Conservation (phyloP, 2,888 invertebrate genomes). For the Muschampia plurimacula region DNA sequence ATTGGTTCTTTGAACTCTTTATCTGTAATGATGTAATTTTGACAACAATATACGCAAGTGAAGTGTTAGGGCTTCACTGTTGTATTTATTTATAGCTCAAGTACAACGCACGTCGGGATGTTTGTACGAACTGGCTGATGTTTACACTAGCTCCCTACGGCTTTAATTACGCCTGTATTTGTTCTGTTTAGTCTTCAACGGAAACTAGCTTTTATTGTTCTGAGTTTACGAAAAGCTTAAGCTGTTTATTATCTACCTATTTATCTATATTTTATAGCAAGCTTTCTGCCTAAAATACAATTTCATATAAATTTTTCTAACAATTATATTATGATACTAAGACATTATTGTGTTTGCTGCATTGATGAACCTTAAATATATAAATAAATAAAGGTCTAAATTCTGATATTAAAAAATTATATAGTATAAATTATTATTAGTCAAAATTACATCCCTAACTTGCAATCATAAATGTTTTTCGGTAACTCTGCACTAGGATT, state of each 20-base stretch:
- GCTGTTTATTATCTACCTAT: background rate
- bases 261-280: background rate
- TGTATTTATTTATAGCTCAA: constrained; percentile 73
- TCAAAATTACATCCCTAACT: too few relatives aligned
- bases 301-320: background rate
- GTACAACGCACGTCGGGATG: constrained; percentile 29
- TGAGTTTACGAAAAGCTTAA: background rate
- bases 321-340: too few relatives aligned
- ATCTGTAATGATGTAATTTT: constrained; percentile 55
- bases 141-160: constrained; percentile 34
- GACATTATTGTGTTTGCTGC: too few relatives aligned
- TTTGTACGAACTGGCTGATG: constrained; percentile 26
- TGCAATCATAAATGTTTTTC: background rate
- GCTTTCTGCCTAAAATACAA: background rate
- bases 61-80: constrained; percentile 56
- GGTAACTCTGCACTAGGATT: background rate
- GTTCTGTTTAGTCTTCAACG: constrained; percentile 19
- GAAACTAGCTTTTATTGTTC: constrained; percentile 14
- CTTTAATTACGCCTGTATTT: constrained; percentile 36
- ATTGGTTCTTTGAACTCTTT: constrained; percentile 65
- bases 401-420: too few relatives aligned
- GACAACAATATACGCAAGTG: constrained; percentile 37
- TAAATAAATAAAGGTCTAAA: too few relatives aligned
- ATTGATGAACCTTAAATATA: too few relatives aligned
- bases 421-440: too few relatives aligned